A percentile compares a stretch with the other conserved stretches of the same genome.
Evolutionary conservation across 2,797 vertebrate species (phyloP).

Genomic region (Amblyopsis hoosieri): DNA sequence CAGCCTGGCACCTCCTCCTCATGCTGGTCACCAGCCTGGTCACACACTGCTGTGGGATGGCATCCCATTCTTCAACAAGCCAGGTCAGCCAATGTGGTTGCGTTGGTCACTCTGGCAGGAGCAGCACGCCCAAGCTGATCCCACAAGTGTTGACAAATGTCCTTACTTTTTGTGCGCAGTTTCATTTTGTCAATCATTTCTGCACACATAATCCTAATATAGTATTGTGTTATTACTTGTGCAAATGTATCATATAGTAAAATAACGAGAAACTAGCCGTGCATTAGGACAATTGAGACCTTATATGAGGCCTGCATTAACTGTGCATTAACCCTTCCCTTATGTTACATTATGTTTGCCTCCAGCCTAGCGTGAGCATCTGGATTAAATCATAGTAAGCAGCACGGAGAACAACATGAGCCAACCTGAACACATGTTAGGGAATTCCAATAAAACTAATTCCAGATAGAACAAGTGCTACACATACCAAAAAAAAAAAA

Average conservation of each 20-base stretch:
- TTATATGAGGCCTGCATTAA: not conserved
- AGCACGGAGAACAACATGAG: conserved; percentile 22
- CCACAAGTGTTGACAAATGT: too few relatives aligned
- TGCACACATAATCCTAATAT: too few relatives aligned
- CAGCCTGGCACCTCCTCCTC: too few relatives aligned
- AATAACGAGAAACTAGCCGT: not conserved
- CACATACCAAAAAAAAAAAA: conserved; percentile 38
- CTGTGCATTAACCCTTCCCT: conserved; percentile 2
- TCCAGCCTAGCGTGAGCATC: conserved; percentile 24
- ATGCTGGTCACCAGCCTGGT: too few relatives aligned
- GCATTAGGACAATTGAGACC: not conserved
- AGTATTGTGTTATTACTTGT: too few relatives aligned
- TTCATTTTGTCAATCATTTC: too few relatives aligned
- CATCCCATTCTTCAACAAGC: too few relatives aligned
- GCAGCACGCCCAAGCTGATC: too few relatives aligned
- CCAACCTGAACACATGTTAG: conserved; percentile 18
- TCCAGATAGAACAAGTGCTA: conserved; percentile 36
- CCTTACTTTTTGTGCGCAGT: too few relatives aligned
- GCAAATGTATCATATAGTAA: not conserved
- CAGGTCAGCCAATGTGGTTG: too few relatives aligned
- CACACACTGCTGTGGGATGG: too few relatives aligned
- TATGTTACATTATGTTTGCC: conserved; percentile 7
- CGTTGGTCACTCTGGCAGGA: too few relatives aligned
- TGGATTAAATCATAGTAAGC: conserved; percentile 34
- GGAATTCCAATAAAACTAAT: conserved; percentile 24